A percentile compares a stretch with the other conserved stretches of the same genome.
These are phyloP conservation scores for Catharus minimus DNA, from an alignment of 2,113 vertebrate species.

Conservation along the genomic window DNA sequence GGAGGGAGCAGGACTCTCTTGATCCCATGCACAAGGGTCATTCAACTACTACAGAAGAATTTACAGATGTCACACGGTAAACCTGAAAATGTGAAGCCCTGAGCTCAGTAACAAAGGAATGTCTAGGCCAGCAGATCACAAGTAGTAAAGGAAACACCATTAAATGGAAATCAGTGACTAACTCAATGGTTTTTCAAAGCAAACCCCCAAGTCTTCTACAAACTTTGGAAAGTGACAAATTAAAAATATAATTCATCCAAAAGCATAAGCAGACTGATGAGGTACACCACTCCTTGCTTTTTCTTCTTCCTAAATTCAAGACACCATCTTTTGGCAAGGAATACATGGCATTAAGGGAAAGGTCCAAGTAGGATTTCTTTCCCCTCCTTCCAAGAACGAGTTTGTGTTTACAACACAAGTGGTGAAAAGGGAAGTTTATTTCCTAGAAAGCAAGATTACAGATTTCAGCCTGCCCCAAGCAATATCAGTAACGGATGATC, in stretches of 20 bases:
- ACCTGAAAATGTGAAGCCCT: neutral
- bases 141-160: neutral
- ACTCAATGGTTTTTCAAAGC: neutral
- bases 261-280: neutral
- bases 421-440: neutral
- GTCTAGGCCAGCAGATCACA: neutral
- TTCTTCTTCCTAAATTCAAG: neutral
- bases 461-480: slow-evolving; percentile 27
- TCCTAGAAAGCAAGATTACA: slow-evolving; percentile 57
- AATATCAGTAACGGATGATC: slow-evolving; percentile 24
- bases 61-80: neutral
- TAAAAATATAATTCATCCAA: neutral
- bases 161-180: neutral
- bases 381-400: neutral
- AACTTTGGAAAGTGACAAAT: neutral
- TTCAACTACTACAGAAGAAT: neutral
- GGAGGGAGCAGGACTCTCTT: neutral
- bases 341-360: neutral
- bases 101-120: neutral
- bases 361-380: neutral
- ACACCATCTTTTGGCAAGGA: neutral
- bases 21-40: neutral
- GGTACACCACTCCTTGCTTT: neutral
- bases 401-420: neutral
- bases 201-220: neutral